A percentile compares a stretch with the other conserved stretches of the same genome.
phyloP scores from a whole-genome alignment of 2,888 invertebrate genomes.

The Noctua pronuba region DNA sequence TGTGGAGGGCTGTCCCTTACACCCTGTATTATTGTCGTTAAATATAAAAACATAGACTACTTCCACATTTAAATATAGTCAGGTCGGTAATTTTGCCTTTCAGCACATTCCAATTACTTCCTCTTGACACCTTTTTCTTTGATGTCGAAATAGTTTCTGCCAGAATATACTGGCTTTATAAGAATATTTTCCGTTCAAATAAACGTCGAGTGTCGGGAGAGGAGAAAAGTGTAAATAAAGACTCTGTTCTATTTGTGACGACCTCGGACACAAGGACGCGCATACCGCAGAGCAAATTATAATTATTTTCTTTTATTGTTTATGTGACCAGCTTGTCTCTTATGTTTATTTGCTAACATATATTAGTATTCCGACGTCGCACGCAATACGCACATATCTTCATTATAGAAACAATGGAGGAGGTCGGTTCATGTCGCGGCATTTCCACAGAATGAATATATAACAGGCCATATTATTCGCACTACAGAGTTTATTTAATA shows the following conservation, averaged over 20 bases:
- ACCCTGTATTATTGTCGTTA: not conserved
- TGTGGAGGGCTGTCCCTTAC: too few species aligned
- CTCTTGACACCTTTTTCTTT: constrained; percentile 39
- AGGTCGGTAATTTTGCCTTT: not conserved
- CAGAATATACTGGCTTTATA: constrained; percentile 12
- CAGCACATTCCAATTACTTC: constrained; percentile 17
- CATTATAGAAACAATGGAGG: constrained; percentile 68
- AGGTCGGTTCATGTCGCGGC: constrained; percentile 51
- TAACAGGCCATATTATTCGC: constrained; percentile 60
- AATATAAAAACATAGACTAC: not conserved
- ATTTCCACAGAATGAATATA: constrained; percentile 60
- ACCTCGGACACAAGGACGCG: constrained; percentile 36
- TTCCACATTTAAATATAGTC: not conserved
- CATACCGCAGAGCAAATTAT: constrained; percentile 51
- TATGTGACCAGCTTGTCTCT: constrained; percentile 65
- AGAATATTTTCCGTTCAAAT: constrained; percentile 26
- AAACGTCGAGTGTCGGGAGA: constrained; percentile 26
- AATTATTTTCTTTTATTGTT: constrained; percentile 65
- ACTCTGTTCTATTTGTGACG: constrained; percentile 30
- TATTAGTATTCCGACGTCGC: constrained; percentile 74
- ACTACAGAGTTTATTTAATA: constrained; percentile 62
- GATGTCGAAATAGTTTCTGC: constrained; percentile 25
- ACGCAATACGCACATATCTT: constrained; percentile 69
- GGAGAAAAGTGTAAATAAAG: constrained; percentile 28
- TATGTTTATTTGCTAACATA: constrained; percentile 67